phyloP scores from a whole-genome alignment of 2,888 invertebrate genomes.

The Amblyteles armatorius region DNA sequence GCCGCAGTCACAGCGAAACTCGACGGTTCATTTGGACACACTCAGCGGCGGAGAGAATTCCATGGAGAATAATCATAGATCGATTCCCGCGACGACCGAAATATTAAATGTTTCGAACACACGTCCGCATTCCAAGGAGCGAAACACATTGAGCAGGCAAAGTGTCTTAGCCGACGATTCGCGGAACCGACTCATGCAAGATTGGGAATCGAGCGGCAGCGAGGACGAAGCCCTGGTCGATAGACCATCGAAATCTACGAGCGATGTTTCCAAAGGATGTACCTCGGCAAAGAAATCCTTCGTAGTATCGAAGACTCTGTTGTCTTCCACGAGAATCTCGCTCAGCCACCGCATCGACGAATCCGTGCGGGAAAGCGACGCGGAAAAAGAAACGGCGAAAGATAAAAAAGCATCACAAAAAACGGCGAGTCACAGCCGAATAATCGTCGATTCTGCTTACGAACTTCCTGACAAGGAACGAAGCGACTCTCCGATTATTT shows the following conservation, averaged over 20 bases:
- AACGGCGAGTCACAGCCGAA: constrained; percentile 21
- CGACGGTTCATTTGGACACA: neutral
- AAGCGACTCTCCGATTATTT: constrained; percentile 48
- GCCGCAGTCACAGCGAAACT: neutral
- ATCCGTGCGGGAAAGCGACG: neutral
- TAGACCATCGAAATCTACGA: neutral
- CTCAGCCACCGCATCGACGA: neutral
- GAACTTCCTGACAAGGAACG: constrained; percentile 60
- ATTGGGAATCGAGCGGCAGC: constrained; percentile 33
- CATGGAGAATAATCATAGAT: neutral
- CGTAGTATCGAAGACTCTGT: neutral
- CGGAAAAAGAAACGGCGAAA: neutral
- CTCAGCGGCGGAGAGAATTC: neutral
- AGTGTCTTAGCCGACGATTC: neutral
- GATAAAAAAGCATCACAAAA: neutral
- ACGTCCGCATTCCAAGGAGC: neutral
- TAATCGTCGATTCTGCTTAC: constrained; percentile 51
- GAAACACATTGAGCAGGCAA: neutral
- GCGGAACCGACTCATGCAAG: constrained; percentile 13
- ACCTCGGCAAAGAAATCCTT: neutral
- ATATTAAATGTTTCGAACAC: neutral
- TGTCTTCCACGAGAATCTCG: constrained; percentile 10
- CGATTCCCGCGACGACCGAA: neutral
- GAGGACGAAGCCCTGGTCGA: neutral
- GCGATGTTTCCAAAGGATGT: neutral